phyloP scores from a whole-genome alignment of 2,113 vertebrate species.

The Baryphthengus martii region DNA sequence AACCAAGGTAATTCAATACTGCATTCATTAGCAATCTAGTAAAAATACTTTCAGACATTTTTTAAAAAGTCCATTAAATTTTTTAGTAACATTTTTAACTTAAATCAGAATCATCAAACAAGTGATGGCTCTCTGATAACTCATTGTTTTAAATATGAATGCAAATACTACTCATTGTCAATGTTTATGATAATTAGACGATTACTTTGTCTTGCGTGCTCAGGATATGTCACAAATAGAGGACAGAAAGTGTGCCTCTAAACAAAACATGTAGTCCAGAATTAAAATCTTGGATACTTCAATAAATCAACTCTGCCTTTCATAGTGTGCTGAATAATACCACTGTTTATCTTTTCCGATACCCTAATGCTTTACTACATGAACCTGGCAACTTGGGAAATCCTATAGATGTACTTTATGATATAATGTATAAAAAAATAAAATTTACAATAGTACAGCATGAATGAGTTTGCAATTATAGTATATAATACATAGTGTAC shows the following conservation, averaged over 20 bases:
- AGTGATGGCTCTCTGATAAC: not conserved
- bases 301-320: not conserved
- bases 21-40: not conserved
- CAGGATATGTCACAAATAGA: rapidly evolving
- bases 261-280: not conserved
- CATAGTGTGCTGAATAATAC: not conserved
- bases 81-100: not conserved
- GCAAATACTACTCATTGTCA: not conserved
- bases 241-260: not conserved
- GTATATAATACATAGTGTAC: not conserved
- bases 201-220: not conserved
- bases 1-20: not conserved
- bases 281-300: not conserved
- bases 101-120: not conserved
- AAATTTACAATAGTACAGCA: not conserved
- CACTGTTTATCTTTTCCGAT: not conserved
- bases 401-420: not conserved
- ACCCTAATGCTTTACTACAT: not conserved
- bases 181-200: not conserved
- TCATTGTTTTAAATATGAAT: not conserved
- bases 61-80: not conserved
- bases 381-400: not conserved
- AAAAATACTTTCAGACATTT: not conserved
- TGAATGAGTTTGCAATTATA: not conserved
- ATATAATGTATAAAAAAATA: not conserved